A percentile compares a stretch with the other conserved stretches of the same genome.
These are phyloP conservation scores for Hedychridium roseum DNA, from an alignment of 2,888 invertebrate species.

Conservation along the genomic window DNA sequence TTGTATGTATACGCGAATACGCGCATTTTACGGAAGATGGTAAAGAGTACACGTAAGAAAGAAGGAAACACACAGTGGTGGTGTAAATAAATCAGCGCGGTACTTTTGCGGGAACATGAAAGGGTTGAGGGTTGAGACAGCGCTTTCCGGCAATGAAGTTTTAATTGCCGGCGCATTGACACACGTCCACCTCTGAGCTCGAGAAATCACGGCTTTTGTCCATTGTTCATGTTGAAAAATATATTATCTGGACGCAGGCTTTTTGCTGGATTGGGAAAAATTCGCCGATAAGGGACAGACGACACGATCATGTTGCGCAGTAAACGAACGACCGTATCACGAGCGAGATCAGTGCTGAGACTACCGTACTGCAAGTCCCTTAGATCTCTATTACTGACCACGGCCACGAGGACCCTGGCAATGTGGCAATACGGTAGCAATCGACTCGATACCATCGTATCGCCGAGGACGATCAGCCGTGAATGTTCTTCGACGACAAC, in stretches of 20 bases:
- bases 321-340: constrained; percentile 1
- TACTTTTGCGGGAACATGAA: constrained; percentile 43
- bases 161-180: constrained; percentile 56
- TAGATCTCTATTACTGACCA: constrained; percentile 26
- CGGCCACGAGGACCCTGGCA: constrained; percentile 8
- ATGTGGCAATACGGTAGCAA: constrained; percentile 35
- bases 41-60: constrained; percentile 20
- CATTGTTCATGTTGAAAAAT: no score
- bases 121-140: constrained; percentile 13
- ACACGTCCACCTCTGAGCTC: no score
- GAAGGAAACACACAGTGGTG: constrained; percentile 18
- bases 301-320: no score
- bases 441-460: constrained; percentile 43
- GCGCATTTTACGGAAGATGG: background rate
- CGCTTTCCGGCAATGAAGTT: constrained; percentile 50
- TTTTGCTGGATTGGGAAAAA: no score
- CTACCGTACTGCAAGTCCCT: constrained; percentile 7
- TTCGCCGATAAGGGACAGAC: no score
- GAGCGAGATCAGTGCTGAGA: constrained; percentile 11
- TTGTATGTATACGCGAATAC: background rate
- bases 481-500: constrained; percentile 27
- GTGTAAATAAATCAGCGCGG: constrained; percentile 54
- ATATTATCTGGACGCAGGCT: no score
- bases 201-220: no score
- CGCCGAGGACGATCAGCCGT: constrained; percentile 36